phyloP scores from a whole-genome alignment of 2,797 vertebrate genomes.

The Sebastes paucispinis region DNA sequence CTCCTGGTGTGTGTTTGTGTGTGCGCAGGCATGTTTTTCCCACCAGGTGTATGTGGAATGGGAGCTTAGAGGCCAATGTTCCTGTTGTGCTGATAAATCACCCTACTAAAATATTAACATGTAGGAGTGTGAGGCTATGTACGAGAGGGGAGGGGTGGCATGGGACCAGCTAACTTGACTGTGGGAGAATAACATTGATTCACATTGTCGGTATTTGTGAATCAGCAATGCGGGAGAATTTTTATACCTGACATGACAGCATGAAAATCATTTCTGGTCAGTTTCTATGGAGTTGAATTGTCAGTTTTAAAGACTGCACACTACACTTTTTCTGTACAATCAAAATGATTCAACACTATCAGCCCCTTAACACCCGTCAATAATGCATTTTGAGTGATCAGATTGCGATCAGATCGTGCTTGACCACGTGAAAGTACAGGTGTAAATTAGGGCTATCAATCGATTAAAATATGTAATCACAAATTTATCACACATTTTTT shows the following conservation, averaged over 20 bases:
- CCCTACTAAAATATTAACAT: constrained; percentile 80
- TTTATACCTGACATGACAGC: neutral
- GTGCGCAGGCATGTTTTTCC: constrained; percentile 39
- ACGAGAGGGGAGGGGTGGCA: constrained; percentile 26
- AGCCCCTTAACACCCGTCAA: no score
- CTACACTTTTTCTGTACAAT: neutral
- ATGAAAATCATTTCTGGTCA: neutral
- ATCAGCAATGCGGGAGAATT: neutral
- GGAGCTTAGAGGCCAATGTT: constrained; percentile 70
- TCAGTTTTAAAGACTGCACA: neutral
- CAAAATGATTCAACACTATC: neutral
- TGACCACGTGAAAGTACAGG: no score
- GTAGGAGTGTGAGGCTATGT: constrained; percentile 46
- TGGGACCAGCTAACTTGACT: constrained; percentile 27
- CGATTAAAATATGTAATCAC: no score
- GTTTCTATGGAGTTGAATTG: constrained; percentile 6
- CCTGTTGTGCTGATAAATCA: constrained; percentile 76
- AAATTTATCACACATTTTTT: no score
- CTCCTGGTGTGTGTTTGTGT: constrained; percentile 30
- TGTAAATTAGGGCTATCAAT: no score
- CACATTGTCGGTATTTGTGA: constrained; percentile 8
- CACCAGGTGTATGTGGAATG: constrained; percentile 66
- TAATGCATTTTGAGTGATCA: no score
- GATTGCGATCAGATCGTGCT: no score
- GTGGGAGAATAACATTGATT: constrained; percentile 38